Conservation (phyloP, 2,797 vertebrate species). For the Ibycter americanus region DNA sequence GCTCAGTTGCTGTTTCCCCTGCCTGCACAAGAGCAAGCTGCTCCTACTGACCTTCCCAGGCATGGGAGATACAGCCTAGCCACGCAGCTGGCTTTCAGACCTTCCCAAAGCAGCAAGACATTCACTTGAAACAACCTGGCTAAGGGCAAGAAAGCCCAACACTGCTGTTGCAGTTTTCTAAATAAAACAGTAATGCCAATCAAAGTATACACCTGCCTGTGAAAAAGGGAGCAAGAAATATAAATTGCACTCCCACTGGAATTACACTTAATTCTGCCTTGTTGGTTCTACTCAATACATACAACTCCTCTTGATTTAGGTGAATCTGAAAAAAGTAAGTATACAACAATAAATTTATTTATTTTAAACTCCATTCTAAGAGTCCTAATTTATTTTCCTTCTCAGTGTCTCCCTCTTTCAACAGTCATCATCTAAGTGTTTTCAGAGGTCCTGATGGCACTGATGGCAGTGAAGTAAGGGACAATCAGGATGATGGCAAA, state of each 20-base stretch:
- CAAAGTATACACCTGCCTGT: background rate
- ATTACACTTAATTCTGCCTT: accelerated
- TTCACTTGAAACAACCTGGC: background rate
- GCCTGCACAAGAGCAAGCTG: background rate
- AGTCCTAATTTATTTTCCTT: background rate
- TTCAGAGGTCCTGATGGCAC: background rate
- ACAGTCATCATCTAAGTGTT: background rate
- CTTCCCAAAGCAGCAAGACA: background rate
- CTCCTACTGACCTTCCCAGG: background rate
- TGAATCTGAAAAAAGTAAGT: background rate
- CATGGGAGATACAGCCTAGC: background rate
- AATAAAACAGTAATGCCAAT: background rate
- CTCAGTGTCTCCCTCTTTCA: background rate
- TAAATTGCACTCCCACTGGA: background rate
- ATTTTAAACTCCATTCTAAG: background rate
- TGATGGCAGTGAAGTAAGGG: background rate
- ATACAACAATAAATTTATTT: background rate
- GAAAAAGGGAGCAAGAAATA: background rate
- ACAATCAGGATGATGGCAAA: background rate
- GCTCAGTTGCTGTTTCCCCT: background rate
- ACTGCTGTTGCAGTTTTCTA: background rate
- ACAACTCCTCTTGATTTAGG: background rate
- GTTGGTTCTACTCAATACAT: background rate
- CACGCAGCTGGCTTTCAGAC: background rate
- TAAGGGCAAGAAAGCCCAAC: background rate